Evolutionary conservation across 2,797 vertebrate genomes (phyloP), one percentile per base, ranked within the genome.

Genomic region (Botia kubotai): DNA sequence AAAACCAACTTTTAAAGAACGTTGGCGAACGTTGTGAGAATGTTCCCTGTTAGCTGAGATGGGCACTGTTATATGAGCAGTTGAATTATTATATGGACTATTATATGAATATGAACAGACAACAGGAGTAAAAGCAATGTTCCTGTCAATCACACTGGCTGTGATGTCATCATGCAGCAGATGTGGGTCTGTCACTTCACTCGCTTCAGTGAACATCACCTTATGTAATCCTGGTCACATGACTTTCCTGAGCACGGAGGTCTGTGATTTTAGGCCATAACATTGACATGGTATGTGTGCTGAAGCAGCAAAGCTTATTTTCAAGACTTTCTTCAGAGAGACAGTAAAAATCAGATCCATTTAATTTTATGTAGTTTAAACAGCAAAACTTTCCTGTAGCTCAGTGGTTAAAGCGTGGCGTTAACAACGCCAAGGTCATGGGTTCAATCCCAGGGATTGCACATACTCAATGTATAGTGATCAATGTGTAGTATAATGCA

Each of bases 181-280:
- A 72, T 46, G 75, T 73, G 62, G 69, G 36, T 7, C 39, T 1
- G 23, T 82, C 68, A 39, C 67, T 60, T 67, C 46, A 66, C 21
- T 74, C 79, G 78, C 68, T 55, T 87, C 83, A 73, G 53, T 86
- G 39, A 82, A 68, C 16, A 16, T 43, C 26, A 67, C 33, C 46
- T 88, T 81, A 85, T 90, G 85, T 87, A 87, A 84, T 63, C 33
- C 65, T 23, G 52, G 52, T 79, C 82, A 87, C 72, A 39, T 87
- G 81, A 74, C 58, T 19, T 2, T 36, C 11, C n/a, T 60, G 10
- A 63, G 74, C 43, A 48, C 36, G 68, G 68, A 50, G 52, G 79
- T 85, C 55, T 21, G 53, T 84, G 79, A 83, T 77, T 62, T 58
- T 17, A 67, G 57, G 80, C 50, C 36, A 58, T 21, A 58, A 58